Conservation (phyloP, 2,113 vertebrate species). For the Amphiprion ocellaris region DNA sequence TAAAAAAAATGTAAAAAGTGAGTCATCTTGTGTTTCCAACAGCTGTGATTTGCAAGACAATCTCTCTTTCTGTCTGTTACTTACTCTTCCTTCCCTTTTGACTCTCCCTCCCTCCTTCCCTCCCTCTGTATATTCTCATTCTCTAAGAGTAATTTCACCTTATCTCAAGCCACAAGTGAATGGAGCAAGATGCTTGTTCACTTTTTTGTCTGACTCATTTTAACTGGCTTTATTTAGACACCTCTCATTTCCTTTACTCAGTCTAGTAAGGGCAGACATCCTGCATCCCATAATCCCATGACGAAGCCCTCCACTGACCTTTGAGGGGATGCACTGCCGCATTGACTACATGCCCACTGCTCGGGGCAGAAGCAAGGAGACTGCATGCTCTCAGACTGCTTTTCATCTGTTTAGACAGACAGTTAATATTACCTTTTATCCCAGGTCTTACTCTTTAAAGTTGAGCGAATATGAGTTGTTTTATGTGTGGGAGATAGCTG, state of each 20-base stretch:
- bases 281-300: slow-evolving; percentile 77
- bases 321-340: slow-evolving; percentile 38
- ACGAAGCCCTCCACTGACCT: slow-evolving; percentile 70
- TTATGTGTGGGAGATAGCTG: slow-evolving; percentile 70
- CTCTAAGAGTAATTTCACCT: slow-evolving; percentile 21
- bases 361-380: slow-evolving; percentile 28
- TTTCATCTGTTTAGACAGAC: slow-evolving; percentile 77
- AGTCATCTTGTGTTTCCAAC: slow-evolving; percentile 36
- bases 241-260: slow-evolving; percentile 84
- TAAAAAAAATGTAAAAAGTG: slow-evolving; percentile 8
- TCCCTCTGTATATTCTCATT: slow-evolving; percentile 22
- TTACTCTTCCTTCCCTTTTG: slow-evolving; percentile 1
- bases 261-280: slow-evolving; percentile 73
- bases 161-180: slow-evolving; percentile 36
- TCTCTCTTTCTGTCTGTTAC: background rate
- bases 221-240: slow-evolving; percentile 82
- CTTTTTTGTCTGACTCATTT: slow-evolving; percentile 75
- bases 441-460: slow-evolving; percentile 71
- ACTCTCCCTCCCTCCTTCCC: slow-evolving; percentile 12
- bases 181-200: slow-evolving; percentile 30
- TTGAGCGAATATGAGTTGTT: slow-evolving; percentile 78
- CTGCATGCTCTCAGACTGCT: slow-evolving; percentile 42
- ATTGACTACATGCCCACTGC: slow-evolving; percentile 23
- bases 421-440: slow-evolving; percentile 78
- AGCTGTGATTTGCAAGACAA: slow-evolving; percentile 49